A percentile compares a stretch with the other conserved stretches of the same genome.
phyloP scores from a whole-genome alignment of 2,888 invertebrate species.

The Drosophila rubida region DNA sequence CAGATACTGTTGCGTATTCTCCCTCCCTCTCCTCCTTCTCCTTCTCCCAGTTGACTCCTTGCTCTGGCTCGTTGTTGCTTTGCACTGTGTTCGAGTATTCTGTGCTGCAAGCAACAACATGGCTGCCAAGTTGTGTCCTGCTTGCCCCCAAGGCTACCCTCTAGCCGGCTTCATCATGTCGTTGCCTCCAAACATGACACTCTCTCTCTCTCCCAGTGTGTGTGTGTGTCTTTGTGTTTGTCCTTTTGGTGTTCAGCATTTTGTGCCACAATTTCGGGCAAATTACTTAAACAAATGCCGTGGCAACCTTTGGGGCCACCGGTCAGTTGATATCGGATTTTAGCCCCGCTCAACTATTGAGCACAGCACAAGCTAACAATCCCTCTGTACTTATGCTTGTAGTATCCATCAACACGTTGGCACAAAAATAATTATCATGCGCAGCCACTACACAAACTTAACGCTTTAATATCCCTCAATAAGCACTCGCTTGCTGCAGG shows the following conservation, averaged over 20 bases:
- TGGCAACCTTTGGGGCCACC: slow-evolving; percentile 28
- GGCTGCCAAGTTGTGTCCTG: slow-evolving; percentile 50
- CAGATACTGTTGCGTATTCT: slow-evolving; percentile 53
- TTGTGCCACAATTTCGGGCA: slow-evolving; percentile 69
- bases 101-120: slow-evolving; percentile 46
- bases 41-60: slow-evolving; percentile 4
- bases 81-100: slow-evolving; percentile 38
- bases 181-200: slow-evolving; percentile 53
- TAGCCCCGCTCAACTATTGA: not conserved
- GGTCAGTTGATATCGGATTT: slow-evolving; percentile 18
- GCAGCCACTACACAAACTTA: not conserved
- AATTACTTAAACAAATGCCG: slow-evolving; percentile 74
- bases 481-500: not conserved
- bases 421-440: slow-evolving; percentile 3
- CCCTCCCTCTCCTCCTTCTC: not conserved
- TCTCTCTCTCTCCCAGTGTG: slow-evolving; percentile 8
- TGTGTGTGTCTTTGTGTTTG: slow-evolving; percentile 13
- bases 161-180: slow-evolving; percentile 34
- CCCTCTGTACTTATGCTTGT: not conserved
- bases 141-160: not conserved
- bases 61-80: slow-evolving; percentile 29
- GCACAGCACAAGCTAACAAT: not conserved
- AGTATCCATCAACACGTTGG: not conserved
- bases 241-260: slow-evolving; percentile 56
- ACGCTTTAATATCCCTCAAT: not conserved